Percentiles rank a stretch among this genome's conserved stretches.
Conservation (phyloP, 2,888 invertebrate genomes). For the Agriopis aurantiaria region DNA sequence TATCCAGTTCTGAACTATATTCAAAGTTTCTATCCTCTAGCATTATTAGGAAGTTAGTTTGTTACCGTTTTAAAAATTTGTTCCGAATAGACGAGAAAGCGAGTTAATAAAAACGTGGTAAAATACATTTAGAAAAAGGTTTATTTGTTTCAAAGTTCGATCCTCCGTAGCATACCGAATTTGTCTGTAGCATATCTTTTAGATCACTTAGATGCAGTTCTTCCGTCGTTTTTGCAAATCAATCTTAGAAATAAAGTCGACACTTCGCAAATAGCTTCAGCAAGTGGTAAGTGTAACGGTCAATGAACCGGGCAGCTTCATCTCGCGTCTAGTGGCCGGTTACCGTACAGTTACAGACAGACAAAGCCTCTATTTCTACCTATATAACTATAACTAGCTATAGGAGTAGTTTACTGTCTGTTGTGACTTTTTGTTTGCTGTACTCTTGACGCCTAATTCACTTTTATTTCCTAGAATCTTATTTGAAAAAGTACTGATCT, state of each 20-base stretch:
- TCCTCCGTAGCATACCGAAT: not conserved
- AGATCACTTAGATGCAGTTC: not conserved
- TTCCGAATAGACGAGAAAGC: too few species aligned
- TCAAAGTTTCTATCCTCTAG: too few species aligned
- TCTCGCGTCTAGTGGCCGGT: constrained; percentile 37
- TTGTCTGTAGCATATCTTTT: not conserved
- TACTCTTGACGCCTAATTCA: not conserved
- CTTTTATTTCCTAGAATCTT: constrained; percentile 11
- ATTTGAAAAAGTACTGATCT: not conserved
- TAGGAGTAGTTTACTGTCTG: not conserved
- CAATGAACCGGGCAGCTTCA: constrained; percentile 44
- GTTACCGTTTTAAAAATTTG: too few species aligned
- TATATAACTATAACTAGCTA: constrained; percentile 4
- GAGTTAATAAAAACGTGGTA: not conserved
- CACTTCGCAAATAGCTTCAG: constrained; percentile 24
- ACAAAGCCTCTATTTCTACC: constrained; percentile 33
- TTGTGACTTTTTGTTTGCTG: constrained; percentile 19
- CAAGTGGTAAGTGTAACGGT: constrained; percentile 46
- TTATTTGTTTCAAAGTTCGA: too few species aligned
- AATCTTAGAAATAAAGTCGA: constrained; percentile 31
- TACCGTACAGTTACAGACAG: constrained; percentile 43
- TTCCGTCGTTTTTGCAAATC: constrained; percentile 22
- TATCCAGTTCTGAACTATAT: too few species aligned
- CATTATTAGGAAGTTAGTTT: too few species aligned
- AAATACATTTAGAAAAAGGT: too few species aligned